phyloP scores from a whole-genome alignment of 1,140 invertebrate genomes.

The Aphelenchoides avenae region DNA sequence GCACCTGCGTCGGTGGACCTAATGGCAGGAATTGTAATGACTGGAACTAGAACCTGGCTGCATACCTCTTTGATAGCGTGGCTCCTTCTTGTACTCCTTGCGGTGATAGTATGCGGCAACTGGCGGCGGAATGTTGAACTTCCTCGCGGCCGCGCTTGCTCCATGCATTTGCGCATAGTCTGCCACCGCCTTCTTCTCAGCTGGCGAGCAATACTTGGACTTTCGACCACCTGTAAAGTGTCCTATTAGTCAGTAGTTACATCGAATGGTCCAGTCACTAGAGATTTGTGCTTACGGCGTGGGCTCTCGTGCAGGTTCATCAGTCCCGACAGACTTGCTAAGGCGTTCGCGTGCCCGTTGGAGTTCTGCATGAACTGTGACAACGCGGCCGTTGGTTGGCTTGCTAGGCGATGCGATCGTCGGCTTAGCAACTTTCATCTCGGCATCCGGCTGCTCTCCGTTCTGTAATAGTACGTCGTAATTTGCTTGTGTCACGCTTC shows the following conservation, averaged over 20 bases:
- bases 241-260: neutral
- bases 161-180: conserved; percentile 41
- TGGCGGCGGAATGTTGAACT: conserved; percentile 45
- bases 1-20: too few relatives aligned
- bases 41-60: too few relatives aligned
- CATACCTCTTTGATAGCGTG: too few relatives aligned
- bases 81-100: conserved; percentile 34
- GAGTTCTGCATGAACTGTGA: too few relatives aligned
- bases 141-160: conserved; percentile 43
- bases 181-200: conserved; percentile 41
- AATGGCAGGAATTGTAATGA: too few relatives aligned
- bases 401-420: neutral
- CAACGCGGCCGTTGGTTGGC: too few relatives aligned
- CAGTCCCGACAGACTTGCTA: too few relatives aligned
- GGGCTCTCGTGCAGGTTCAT: too few relatives aligned
- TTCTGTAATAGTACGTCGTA: neutral
- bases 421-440: too few relatives aligned
- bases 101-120: conserved; percentile 47
- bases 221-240: conserved; percentile 31
- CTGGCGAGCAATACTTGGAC: conserved; percentile 44
- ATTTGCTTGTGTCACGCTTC: neutral
- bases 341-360: too few relatives aligned
- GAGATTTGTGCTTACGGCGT: too few relatives aligned
- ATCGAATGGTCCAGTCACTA: too few relatives aligned
- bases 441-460: neutral